phyloP scores from a whole-genome alignment of 37 sponge, comb jelly and placozoan genomes.

The Chondrosia reniformis region DNA sequence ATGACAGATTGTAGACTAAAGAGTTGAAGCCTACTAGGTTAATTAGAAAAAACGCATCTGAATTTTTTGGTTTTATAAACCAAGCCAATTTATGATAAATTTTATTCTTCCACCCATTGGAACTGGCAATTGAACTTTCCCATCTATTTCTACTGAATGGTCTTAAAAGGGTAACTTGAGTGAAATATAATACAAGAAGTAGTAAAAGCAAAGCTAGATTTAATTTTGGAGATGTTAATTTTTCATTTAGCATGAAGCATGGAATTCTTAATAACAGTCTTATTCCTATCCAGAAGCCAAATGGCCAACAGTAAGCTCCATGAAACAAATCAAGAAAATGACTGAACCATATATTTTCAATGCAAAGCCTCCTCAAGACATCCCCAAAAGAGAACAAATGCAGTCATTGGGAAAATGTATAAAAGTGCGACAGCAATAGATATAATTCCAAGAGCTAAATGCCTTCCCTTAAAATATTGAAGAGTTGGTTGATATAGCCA shows the following conservation, averaged over 20 bases:
- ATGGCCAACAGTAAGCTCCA: not conserved
- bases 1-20: too few relatives aligned
- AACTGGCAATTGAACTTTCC: too few relatives aligned
- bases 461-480: constrained; percentile 1
- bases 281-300: constrained; percentile 5
- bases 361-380: not conserved
- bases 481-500: constrained; percentile 19
- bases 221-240: too few relatives aligned
- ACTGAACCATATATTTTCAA: constrained; percentile 1
- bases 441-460: constrained; percentile 7
- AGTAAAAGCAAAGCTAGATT: too few relatives aligned
- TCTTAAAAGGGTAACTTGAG: too few relatives aligned
- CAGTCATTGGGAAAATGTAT: not conserved
- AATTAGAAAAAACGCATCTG: too few relatives aligned
- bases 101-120: too few relatives aligned
- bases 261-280: not conserved
- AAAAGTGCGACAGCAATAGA: not conserved
- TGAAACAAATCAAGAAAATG: constrained; percentile 9
- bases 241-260: not conserved
- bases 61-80: too few relatives aligned
- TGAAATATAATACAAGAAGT: too few relatives aligned
- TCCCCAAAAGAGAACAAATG: not conserved
- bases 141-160: too few relatives aligned
- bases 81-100: too few relatives aligned
- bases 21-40: too few relatives aligned